phyloP scores from a whole-genome alignment of 2,797 vertebrate species.

The Xiphophorus birchmanni region DNA sequence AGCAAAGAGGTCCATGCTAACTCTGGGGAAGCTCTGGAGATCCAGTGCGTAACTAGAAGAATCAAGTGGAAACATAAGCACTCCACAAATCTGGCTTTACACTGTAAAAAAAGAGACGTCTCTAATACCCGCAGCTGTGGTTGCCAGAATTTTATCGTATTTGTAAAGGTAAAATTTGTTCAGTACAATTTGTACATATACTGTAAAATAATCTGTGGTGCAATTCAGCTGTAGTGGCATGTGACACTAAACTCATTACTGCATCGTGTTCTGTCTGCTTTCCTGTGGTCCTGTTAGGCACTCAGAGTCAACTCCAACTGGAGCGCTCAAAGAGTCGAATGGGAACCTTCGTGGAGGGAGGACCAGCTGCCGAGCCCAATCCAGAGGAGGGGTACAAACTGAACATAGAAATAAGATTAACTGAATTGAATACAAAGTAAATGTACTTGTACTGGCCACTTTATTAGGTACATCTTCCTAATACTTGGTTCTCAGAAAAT shows the following conservation, averaged over 20 bases:
- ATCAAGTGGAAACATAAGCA: no score
- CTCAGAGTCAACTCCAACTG: slow-evolving; percentile 80
- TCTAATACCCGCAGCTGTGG: no score
- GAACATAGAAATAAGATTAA: not conserved
- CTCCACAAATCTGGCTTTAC: not conserved
- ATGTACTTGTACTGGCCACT: not conserved
- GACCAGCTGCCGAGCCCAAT: slow-evolving; percentile 57
- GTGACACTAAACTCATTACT: slow-evolving; percentile 2
- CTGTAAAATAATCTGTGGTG: not conserved
- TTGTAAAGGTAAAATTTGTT: not conserved
- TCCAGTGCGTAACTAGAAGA: no score
- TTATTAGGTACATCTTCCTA: not conserved
- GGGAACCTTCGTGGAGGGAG: slow-evolving; percentile 76
- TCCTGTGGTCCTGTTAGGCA: slow-evolving; percentile 63
- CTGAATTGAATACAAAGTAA: not conserved
- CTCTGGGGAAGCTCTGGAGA: no score
- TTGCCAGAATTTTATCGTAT: no score
- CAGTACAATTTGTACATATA: not conserved
- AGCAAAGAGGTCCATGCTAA: no score
- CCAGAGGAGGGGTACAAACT: slow-evolving; percentile 79
- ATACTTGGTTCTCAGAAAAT: not conserved
- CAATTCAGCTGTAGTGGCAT: not conserved
- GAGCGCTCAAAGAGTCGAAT: slow-evolving; percentile 80
- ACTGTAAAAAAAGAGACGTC: no score
- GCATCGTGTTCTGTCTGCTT: slow-evolving; percentile 6